Base-by-base conservation (phyloP, 2,113 vertebrate species). In the Neogale vison region DNA sequence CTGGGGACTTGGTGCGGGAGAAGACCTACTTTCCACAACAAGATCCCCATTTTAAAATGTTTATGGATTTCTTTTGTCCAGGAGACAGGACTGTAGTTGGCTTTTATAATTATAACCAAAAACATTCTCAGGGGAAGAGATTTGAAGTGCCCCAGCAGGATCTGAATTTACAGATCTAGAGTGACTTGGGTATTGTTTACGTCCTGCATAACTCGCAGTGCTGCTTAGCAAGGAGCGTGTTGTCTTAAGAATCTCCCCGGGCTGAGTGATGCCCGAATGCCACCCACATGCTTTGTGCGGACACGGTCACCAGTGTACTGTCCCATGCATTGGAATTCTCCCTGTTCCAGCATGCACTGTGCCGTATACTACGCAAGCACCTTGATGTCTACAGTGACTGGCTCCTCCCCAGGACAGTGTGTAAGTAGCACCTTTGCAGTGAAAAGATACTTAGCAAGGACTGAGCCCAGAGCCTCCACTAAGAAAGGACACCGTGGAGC, bases 301-400 rank as follows among this genome's bases (percentile, higher is more conserved):
- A 50, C 4, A 0, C 1, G 12, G 2, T 47, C 23, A n/a, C 26
- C 4, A 14, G 20, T 8, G 1, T 36, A 18, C 18, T 0, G 57
- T 31, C 8, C 17, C 5, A 2, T 14, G 36, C 0, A 1, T 2
- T 72, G 39, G 79, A 18, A 18, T 17, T 6, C 55, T 47, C 36
- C 21, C 42, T 80, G 6, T 76, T 95, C 57, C 83, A 47, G 72
- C 55, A 36, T 67, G 7, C 1, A 3, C 24, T 7, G 0, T 42
- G 15, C 1, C 0, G 0, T 10, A 52, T 36, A 63, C 17, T 55
- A 8, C 31, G 20, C 50, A n/a, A 39, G 47, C 23, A 72, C 17
- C 9, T 39, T 2, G 2, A 14, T 12, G 10, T 63, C 36, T 84
- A 24, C 31, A n/a, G 0, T 34, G 26, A 17, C 4, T 8, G 2